phyloP scores from a whole-genome alignment of 92 coral and sea anemone species.

The Parazoanthus atlanticus region DNA sequence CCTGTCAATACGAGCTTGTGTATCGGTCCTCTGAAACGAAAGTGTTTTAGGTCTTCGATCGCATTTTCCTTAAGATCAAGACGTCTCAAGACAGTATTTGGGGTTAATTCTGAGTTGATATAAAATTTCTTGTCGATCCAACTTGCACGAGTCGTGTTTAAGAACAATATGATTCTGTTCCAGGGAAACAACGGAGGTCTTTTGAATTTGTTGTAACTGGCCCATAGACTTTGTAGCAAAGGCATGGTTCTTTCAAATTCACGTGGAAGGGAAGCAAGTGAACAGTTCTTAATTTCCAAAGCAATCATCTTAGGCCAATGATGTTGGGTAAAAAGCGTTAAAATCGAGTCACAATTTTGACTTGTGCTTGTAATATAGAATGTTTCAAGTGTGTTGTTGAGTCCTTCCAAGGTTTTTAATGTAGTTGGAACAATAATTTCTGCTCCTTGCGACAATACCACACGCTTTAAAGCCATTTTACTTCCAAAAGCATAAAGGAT shows the following conservation, averaged over 20 bases:
- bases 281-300: too few species aligned
- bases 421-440: too few species aligned
- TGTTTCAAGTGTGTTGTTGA: too few species aligned
- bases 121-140: background rate
- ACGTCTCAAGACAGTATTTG: background rate
- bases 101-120: background rate
- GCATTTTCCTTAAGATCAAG: background rate
- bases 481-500: too few species aligned
- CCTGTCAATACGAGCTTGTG: slow-evolving; percentile 14
- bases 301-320: too few species aligned
- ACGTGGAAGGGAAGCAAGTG: background rate
- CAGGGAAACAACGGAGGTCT: slow-evolving; percentile 32
- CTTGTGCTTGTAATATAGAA: too few species aligned
- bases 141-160: background rate
- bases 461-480: too few species aligned
- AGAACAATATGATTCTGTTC: slow-evolving; percentile 9
- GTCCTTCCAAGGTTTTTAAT: too few species aligned
- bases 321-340: too few species aligned
- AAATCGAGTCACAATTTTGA: too few species aligned
- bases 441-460: too few species aligned
- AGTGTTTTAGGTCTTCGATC: background rate
- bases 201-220: background rate
- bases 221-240: background rate
- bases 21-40: background rate
- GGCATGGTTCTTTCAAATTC: slow-evolving; percentile 32